Base-by-base conservation (phyloP, 2,888 invertebrate genomes). In the Drosophila yooni region DNA sequence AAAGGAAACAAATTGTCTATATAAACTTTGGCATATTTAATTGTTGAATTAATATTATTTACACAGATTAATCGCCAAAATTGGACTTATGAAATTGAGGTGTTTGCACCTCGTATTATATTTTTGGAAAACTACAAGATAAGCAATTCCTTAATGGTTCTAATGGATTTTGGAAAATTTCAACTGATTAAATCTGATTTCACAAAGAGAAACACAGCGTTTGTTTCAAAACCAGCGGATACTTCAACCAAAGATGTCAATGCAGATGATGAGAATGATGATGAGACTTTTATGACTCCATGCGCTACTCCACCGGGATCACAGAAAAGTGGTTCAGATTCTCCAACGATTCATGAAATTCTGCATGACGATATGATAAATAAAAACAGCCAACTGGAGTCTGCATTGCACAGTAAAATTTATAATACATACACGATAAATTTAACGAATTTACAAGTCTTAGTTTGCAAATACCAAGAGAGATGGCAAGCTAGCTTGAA, bases 21-120 rank as follows among this genome's bases (percentile, higher is more conserved):
- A 25, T 18, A 13, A 29, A 15, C 5, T 18, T 51, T 10, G 8
- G 27, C 64, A 13, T n/a, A 43, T 53, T 34, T 65, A 56, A 50
- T 27, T 50, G 10, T 27, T 63, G 56, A 62, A 36, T 7, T 21
- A 67, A 38, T 18, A 27, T 27, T 72, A 21, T 68, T 64, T 71
- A 40, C 59, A 63, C 25, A 96, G 95, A 94, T 94, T 60, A 94
- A 95, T 70, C 94, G 97, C 5, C 95, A 95, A 27, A 95, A 95
- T 21, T 98, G 98, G 98, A 97, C 97, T 77, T 94, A 99, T 74
- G 96, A 97, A 91, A 94, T 99, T 81, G 98, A 99, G 93, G 97
- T 99, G 77, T 97, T 97, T 6, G 98, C 99, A 2, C 99, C 99
- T 0, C 98, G 98, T 92, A 97, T 99, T 78, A 95, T 98, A 83